These are phyloP conservation scores for Apis cerana DNA, from an alignment of 1,140 invertebrate species.

Conservation along the genomic window DNA sequence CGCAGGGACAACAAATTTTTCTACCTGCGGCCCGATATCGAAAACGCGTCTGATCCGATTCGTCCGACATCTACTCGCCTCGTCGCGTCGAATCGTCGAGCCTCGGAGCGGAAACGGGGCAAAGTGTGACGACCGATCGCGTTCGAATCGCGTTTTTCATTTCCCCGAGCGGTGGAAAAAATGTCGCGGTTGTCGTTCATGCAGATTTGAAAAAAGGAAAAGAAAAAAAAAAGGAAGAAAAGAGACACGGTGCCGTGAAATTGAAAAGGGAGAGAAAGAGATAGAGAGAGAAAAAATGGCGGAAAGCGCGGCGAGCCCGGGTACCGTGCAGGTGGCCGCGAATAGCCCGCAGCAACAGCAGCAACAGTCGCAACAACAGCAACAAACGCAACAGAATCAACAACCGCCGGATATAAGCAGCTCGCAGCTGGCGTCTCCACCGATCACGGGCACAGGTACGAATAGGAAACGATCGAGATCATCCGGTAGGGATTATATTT, in stretches of 20 bases:
- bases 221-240: background rate
- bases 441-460: constrained; percentile 81
- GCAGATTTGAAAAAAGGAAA: background rate
- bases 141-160: background rate
- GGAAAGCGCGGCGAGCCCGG: constrained; percentile 77
- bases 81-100: background rate
- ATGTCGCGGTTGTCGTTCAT: background rate
- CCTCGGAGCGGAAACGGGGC: background rate
- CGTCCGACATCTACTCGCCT: constrained; percentile 6
- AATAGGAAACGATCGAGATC: constrained; percentile 40
- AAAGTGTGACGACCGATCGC: background rate
- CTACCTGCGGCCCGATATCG: background rate
- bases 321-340: constrained; percentile 66
- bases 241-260: background rate
- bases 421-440: constrained; percentile 78
- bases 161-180: background rate
- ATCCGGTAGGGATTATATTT: constrained; percentile 47
- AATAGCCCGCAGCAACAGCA: constrained; percentile 70
- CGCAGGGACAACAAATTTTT: background rate
- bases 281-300: constrained; percentile 69
- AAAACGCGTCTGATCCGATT: constrained; percentile 9
- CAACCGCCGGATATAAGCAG: constrained; percentile 80
- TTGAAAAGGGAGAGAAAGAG: background rate
- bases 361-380: constrained; percentile 51
- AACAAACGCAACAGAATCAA: constrained; percentile 65